Evolutionary conservation across 2,113 vertebrate species (phyloP).

Genomic region (Eleginops maclovinus): DNA sequence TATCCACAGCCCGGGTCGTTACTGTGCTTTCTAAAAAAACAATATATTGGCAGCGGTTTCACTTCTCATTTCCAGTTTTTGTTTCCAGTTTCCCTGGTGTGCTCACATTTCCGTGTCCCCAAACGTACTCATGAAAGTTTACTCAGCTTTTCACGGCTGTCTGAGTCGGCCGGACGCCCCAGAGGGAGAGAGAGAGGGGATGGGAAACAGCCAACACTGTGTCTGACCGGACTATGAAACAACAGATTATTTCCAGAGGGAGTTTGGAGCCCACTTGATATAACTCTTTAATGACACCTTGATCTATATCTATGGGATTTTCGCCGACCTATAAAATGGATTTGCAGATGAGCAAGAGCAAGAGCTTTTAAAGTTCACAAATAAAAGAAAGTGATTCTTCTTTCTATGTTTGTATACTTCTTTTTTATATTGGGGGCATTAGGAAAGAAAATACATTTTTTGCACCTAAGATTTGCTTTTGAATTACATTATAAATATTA

Average conservation of each 20-base stretch:
- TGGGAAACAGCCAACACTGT: constrained; percentile 12
- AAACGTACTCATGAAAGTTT: constrained; percentile 50
- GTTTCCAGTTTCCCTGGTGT: constrained; percentile 47
- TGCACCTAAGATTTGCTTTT: too few species aligned
- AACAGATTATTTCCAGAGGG: neutral
- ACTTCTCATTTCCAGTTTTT: constrained; percentile 24
- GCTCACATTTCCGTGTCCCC: constrained; percentile 62
- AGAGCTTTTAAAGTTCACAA: too few species aligned
- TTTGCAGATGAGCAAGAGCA: too few species aligned
- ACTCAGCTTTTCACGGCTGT: constrained; percentile 66
- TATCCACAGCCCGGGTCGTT: neutral
- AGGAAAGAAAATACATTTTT: too few species aligned
- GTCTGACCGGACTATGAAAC: constrained; percentile 6
- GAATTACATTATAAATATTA: too few species aligned
- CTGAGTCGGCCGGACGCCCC: constrained; percentile 63
- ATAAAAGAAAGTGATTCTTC: neutral
- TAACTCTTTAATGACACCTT: constrained; percentile 3
- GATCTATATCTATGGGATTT: constrained; percentile 6
- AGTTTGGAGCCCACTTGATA: constrained; percentile 1
- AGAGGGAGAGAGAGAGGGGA: constrained; percentile 31
- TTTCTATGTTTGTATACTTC: too few species aligned
- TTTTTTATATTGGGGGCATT: too few species aligned
- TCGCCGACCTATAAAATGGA: constrained; percentile 13
- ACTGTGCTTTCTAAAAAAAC: constrained; percentile 7
- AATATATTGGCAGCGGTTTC: constrained; percentile 27